A percentile compares a stretch with the other conserved stretches of the same genome.
phyloP scores from a whole-genome alignment of 2,113 vertebrate genomes.

The Clupea harengus region DNA sequence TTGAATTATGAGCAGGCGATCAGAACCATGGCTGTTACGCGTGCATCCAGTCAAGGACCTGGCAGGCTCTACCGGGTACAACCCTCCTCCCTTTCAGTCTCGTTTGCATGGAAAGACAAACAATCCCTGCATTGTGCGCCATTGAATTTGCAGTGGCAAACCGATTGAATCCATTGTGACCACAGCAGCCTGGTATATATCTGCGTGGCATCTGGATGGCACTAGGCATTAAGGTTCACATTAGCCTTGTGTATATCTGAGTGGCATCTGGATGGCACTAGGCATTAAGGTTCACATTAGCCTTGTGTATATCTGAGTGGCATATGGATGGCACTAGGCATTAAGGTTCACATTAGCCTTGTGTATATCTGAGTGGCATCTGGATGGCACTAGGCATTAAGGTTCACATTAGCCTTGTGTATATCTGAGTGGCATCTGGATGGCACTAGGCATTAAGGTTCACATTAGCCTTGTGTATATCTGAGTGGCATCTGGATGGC shows the following conservation, averaged over 20 bases:
- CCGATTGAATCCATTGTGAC: neutral
- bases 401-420: neutral
- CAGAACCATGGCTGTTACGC: neutral
- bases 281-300: too few species aligned
- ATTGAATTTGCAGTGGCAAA: too few species aligned
- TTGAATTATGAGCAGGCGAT: neutral
- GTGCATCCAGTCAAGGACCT: neutral
- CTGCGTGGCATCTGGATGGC: neutral
- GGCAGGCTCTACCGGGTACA: too few species aligned
- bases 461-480: too few species aligned
- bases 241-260: too few species aligned
- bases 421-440: too few species aligned
- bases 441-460: too few species aligned
- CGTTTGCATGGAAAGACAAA: neutral
- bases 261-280: too few species aligned
- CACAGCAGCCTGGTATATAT: neutral
- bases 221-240: neutral
- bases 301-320: too few species aligned
- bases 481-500: too few species aligned
- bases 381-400: neutral
- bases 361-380: neutral
- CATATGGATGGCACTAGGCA: too few species aligned
- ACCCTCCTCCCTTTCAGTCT: neutral
- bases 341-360: too few species aligned
- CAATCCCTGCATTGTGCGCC: neutral